A percentile compares a stretch with the other conserved stretches of the same genome.
These are phyloP conservation scores for Acronicta psi DNA, from an alignment of 2,888 invertebrate genomes.

Conservation along the genomic window DNA sequence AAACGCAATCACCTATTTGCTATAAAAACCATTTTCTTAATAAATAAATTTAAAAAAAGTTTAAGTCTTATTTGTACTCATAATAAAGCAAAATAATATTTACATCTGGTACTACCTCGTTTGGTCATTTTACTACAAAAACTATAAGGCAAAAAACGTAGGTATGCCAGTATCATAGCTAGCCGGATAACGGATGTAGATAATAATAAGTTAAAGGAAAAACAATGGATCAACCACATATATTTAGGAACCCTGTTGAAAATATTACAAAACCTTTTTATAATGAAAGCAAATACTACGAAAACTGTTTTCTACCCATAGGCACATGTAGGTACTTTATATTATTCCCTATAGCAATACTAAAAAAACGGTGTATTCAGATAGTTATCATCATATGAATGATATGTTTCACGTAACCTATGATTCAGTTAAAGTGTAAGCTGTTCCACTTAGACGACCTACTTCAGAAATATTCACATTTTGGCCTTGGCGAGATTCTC, in stretches of 20 bases:
- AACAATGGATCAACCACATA: not conserved
- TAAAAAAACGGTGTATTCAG: constrained; percentile 21
- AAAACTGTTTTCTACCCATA: not conserved
- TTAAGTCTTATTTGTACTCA: not conserved
- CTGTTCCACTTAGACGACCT: constrained; percentile 72
- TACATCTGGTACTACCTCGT: too few species aligned
- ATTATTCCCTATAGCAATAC: constrained; percentile 12
- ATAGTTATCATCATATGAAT: constrained; percentile 46
- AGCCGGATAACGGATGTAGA: constrained; percentile 21
- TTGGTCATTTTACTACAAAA: too few species aligned
- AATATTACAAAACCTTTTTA: too few species aligned
- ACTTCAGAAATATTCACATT: constrained; percentile 73
- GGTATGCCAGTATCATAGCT: constrained; percentile 6
- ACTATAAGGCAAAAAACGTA: constrained; percentile 6
- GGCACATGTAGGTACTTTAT: not conserved
- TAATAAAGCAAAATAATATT: not conserved
- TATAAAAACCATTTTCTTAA: not conserved
- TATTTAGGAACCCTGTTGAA: too few species aligned
- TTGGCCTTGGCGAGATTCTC: constrained; percentile 69
- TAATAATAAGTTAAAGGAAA: constrained; percentile 12
- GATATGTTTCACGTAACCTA: constrained; percentile 60
- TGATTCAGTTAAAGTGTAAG: constrained; percentile 70
- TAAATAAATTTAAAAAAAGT: not conserved
- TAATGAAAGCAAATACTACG: too few species aligned
- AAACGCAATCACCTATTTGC: not conserved